Evolutionary conservation across 2,797 vertebrate genomes (phyloP).

Genomic region (Erpetoichthys calabaricus): DNA sequence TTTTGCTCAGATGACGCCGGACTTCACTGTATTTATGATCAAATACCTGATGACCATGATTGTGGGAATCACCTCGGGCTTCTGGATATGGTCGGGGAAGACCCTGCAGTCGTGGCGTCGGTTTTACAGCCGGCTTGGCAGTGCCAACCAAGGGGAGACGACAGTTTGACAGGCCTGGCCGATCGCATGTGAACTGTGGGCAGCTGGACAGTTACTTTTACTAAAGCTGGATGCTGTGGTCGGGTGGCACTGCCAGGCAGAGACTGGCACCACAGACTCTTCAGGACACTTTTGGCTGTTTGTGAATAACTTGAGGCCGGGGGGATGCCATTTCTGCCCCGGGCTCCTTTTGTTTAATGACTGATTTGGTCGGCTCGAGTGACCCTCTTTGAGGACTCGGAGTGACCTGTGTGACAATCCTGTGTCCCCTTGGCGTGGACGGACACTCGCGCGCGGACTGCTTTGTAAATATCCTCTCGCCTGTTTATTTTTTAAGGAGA

Average conservation of each 20-base stretch:
- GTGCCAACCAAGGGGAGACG: constrained; percentile 87
- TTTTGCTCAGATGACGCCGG: constrained; percentile 61
- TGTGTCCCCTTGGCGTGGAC: too few species aligned
- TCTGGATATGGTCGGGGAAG: constrained; percentile 91
- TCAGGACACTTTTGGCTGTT: too few species aligned
- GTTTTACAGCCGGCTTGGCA: constrained; percentile 81
- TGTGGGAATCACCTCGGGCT: constrained; percentile 78
- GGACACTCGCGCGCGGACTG: constrained; percentile 29
- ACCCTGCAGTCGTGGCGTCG: constrained; percentile 77
- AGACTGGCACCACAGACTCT: too few species aligned
- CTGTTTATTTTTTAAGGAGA: constrained; percentile 70
- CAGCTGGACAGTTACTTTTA: neutral
- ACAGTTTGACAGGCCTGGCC: constrained; percentile 61
- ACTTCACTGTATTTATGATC: constrained; percentile 84
- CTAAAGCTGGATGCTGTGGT: too few species aligned
- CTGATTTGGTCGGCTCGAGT: too few species aligned
- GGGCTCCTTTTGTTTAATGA: too few species aligned
- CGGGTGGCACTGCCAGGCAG: too few species aligned
- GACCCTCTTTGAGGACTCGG: too few species aligned
- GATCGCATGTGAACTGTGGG: too few species aligned
- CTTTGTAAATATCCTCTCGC: constrained; percentile 66
- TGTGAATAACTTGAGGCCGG: too few species aligned
- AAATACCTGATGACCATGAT: constrained; percentile 91
- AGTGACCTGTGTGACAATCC: too few species aligned
- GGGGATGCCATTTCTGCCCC: too few species aligned